Base-by-base conservation (phyloP, 2,888 invertebrate genomes). In the Heliconius charithonia region DNA sequence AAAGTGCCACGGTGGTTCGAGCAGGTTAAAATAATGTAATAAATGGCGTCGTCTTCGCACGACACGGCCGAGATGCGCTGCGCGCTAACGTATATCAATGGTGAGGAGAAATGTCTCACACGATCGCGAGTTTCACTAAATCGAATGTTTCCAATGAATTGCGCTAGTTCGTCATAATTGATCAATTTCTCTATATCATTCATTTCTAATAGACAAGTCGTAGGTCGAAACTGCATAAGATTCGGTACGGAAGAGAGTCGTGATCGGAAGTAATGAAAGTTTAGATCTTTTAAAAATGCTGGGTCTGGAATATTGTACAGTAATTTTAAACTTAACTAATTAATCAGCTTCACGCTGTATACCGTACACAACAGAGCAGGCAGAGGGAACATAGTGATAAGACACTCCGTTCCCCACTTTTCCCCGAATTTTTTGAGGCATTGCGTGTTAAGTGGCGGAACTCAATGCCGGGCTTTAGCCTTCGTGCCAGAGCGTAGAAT, bases 1-100 rank as follows among this genome's bases (percentile, higher is more conserved):
- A 85, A 89, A 77, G 63, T 65, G 71, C 27, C 74, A 27, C 51
- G 37, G 45, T 84, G 87, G 85, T 87, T 86, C 87, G 87, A 79
- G 91, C 87, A 88, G 91, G 92, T 90, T 91, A 89, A 80, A 56
- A 84, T 45, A 16, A 16, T 81, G 87, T 88, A 88, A 86, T 84
- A 83, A 81, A 77, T 81, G 79, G 82, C 85, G 84, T 90, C 89
- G 88, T 87, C 85, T 83, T 90, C 89, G 76, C 84, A 83, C 86
- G 85, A 84, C 84, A 82, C 79, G 80, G 79, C 82, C 79, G 82
- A 81, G 78, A 82, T 67, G 73, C 67, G 67, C 41, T 73, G 77
- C 87, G 84, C 82, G 86, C 85, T 84, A 83, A 82, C 83, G 84
- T 84, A 85, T 84, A 85, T 84, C 81, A 83, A 83, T 83, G 83